A percentile compares a stretch with the other conserved stretches of the same genome.
These are phyloP conservation scores for Sebastes cheni DNA, from an alignment of 2,797 vertebrate genomes.

Conservation along the genomic window DNA sequence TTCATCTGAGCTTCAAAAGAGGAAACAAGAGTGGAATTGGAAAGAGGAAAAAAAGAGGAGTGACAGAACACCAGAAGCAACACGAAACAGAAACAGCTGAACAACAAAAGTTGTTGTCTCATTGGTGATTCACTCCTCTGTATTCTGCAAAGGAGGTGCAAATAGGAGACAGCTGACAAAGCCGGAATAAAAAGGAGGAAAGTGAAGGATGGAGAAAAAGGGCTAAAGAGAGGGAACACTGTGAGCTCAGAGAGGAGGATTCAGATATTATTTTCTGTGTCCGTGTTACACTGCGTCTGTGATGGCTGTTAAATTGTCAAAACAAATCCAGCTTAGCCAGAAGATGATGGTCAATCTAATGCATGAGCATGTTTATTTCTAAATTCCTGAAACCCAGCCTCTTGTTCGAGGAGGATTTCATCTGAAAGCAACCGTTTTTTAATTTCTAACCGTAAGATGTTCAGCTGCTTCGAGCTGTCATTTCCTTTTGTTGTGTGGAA, in stretches of 20 bases:
- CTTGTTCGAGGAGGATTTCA: conserved; percentile 27
- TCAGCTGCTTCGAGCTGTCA: conserved; percentile 30
- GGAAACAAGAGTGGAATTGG: neutral
- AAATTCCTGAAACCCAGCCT: conserved; percentile 6
- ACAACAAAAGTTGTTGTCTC: neutral
- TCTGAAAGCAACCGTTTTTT: conserved; percentile 18
- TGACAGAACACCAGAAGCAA: conserved; percentile 1
- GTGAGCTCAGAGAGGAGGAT: neutral
- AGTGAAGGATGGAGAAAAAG: neutral
- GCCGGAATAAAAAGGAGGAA: neutral
- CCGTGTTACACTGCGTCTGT: conserved; percentile 5
- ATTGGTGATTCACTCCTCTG: neutral
- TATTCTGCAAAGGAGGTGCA: neutral
- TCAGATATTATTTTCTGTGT: conserved; percentile 21
- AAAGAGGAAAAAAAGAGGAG: neutral
- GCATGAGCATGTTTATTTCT: conserved; percentile 12
- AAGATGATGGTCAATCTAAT: conserved; percentile 23
- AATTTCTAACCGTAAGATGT: conserved; percentile 17
- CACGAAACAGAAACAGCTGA: neutral
- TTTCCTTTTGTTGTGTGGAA: conserved; percentile 25
- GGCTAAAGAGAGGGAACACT: neutral
- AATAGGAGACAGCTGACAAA: neutral
- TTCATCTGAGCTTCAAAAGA: conserved; percentile 20
- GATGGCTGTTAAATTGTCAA: conserved; percentile 21
- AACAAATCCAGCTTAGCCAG: conserved; percentile 26